Percentiles rank a stretch among this genome's conserved stretches.
Evolutionary conservation across 2,113 vertebrate genomes (phyloP).

Genomic region (Callospermophilus lateralis): DNA sequence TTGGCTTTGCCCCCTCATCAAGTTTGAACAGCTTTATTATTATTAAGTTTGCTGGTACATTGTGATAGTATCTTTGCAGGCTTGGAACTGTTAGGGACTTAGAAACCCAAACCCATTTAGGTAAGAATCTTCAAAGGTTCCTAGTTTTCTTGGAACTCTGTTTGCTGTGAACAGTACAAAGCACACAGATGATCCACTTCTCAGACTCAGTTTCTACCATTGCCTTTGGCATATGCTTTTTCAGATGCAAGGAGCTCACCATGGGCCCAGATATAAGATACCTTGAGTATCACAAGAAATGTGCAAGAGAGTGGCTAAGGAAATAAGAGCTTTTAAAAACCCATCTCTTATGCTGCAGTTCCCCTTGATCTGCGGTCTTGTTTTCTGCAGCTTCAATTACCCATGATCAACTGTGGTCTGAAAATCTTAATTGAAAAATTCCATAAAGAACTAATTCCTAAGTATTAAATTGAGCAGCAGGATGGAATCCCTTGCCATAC

Average conservation of each 20-base stretch:
- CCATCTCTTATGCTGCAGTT: neutral
- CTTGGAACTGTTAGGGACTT: neutral
- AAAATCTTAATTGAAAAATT: neutral
- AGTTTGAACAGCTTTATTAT: constrained; percentile 72
- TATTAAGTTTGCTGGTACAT: constrained; percentile 4
- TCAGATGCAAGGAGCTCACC: neutral
- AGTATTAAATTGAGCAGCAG: neutral
- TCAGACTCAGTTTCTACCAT: too few relatives aligned
- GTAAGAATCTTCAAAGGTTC: neutral
- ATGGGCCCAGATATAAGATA: neutral
- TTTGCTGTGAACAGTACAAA: neutral
- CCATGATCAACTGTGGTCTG: neutral
- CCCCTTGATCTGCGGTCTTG: neutral
- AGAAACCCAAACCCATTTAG: neutral
- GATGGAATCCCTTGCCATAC: neutral
- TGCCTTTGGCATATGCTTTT: neutral
- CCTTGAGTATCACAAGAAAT: neutral
- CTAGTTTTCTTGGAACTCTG: neutral
- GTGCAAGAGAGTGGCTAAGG: neutral
- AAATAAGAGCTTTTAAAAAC: neutral
- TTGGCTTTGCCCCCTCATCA: constrained; percentile 68
- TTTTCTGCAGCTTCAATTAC: neutral
- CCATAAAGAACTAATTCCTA: neutral
- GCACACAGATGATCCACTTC: neutral
- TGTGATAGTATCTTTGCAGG: neutral